Conservation (phyloP, 1,140 invertebrate species). For the Hetaerina americana region DNA sequence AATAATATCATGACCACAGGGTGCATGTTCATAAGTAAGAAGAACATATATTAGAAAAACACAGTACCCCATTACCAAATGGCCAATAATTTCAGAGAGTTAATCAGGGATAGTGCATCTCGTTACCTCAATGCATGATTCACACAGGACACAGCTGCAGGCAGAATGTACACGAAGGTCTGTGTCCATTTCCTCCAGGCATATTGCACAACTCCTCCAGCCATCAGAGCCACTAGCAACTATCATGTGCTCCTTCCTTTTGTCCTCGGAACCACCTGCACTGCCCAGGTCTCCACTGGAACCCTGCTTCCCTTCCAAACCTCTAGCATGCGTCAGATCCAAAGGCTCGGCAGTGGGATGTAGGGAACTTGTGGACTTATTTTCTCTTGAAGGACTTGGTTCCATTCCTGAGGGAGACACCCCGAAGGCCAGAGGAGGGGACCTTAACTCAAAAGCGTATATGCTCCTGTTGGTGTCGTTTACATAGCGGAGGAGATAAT, state of each 20-base stretch:
- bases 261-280: not conserved
- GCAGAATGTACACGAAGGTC: slow-evolving; percentile 40
- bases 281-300: no score
- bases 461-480: slow-evolving; percentile 39
- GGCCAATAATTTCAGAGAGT: no score
- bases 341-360: not conserved
- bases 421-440: slow-evolving; percentile 17
- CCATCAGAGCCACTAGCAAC: not conserved
- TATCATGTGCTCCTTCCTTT: not conserved
- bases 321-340: not conserved
- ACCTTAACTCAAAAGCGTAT: slow-evolving; percentile 37
- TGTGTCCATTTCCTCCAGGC: slow-evolving; percentile 44
- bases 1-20: no score
- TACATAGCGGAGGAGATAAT: slow-evolving; percentile 37
- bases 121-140: slow-evolving; percentile 46
- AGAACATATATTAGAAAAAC: no score
- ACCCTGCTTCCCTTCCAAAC: not conserved
- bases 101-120: no score
- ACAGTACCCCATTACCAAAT: no score
- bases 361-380: not conserved
- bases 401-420: not conserved
- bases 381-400: not conserved
- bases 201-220: slow-evolving; percentile 39
- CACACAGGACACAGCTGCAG: slow-evolving; percentile 45
- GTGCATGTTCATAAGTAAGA: no score